Conservation (phyloP, 2,888 invertebrate species). For the Ariolimax columbianus region DNA sequence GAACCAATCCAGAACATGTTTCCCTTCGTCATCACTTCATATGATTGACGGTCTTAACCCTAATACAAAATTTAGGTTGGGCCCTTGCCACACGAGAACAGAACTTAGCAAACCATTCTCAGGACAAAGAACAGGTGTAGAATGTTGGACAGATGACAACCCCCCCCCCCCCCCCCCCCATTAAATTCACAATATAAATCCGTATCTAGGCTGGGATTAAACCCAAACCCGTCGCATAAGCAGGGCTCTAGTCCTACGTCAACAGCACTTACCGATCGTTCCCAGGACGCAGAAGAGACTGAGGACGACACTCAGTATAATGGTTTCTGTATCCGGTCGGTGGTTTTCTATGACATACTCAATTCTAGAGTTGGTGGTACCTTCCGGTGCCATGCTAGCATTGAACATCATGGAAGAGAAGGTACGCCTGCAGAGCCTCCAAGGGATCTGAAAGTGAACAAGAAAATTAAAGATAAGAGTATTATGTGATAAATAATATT, state of each 20-base stretch:
- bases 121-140: not conserved
- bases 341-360: not conserved
- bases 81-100: not conserved
- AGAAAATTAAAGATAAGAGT: too few relatives aligned
- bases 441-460: too few relatives aligned
- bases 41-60: too few relatives aligned
- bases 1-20: too few relatives aligned
- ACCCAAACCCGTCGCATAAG: too few relatives aligned
- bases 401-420: not conserved
- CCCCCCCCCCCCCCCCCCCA: too few relatives aligned
- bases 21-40: too few relatives aligned
- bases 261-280: constrained; percentile 8
- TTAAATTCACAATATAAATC: too few relatives aligned
- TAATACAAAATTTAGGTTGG: too few relatives aligned
- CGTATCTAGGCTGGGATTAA: too few relatives aligned
- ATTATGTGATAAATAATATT: too few relatives aligned
- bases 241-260: not conserved
- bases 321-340: not conserved
- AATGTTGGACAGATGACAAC: too few relatives aligned
- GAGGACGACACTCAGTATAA: constrained; percentile 35
- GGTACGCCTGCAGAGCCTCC: not conserved
- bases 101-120: not conserved
- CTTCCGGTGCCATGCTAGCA: not conserved
- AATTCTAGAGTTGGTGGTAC: not conserved
- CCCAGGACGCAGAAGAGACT: constrained; percentile 36